Evolutionary conservation across 1,140 invertebrate species (phyloP).

Genomic region (Prorops nasuta): DNA sequence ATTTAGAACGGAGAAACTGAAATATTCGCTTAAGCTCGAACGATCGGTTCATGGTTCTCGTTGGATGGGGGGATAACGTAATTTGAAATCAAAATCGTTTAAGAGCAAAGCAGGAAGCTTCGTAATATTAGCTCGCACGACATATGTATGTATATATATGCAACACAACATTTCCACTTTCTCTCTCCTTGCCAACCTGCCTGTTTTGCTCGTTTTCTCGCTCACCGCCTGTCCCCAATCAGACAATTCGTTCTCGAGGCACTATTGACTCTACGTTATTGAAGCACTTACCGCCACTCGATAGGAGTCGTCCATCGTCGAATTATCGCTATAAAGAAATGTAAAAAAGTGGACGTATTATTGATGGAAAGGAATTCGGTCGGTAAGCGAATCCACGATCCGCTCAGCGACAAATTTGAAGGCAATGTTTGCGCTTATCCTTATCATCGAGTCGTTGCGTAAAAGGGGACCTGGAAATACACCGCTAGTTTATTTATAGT

Average conservation of each 20-base stretch:
- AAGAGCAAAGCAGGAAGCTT: too few relatives aligned
- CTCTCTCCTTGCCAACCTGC: neutral
- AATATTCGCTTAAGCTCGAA: too few relatives aligned
- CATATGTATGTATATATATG: too few relatives aligned
- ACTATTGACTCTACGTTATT: constrained; percentile 27
- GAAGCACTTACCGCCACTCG: neutral
- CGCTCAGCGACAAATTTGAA: constrained; percentile 12
- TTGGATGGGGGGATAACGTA: too few relatives aligned
- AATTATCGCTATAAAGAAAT: neutral
- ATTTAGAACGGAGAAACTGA: too few relatives aligned
- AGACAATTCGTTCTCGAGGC: constrained; percentile 17
- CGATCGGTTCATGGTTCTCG: too few relatives aligned
- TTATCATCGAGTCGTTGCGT: constrained; percentile 35
- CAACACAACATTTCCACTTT: neutral
- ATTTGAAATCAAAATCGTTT: too few relatives aligned
- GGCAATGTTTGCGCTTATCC: constrained; percentile 30
- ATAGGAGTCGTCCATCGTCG: neutral
- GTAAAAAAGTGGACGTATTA: constrained; percentile 3
- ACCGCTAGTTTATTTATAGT: constrained; percentile 37
- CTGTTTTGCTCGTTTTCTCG: neutral
- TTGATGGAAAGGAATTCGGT: neutral
- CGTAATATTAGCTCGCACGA: too few relatives aligned
- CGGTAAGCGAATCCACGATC: neutral
- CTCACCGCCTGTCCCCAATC: neutral
- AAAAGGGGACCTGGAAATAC: constrained; percentile 34